Conservation (phyloP, 92 coral and sea anemone genomes). For the Ricordea florida region DNA sequence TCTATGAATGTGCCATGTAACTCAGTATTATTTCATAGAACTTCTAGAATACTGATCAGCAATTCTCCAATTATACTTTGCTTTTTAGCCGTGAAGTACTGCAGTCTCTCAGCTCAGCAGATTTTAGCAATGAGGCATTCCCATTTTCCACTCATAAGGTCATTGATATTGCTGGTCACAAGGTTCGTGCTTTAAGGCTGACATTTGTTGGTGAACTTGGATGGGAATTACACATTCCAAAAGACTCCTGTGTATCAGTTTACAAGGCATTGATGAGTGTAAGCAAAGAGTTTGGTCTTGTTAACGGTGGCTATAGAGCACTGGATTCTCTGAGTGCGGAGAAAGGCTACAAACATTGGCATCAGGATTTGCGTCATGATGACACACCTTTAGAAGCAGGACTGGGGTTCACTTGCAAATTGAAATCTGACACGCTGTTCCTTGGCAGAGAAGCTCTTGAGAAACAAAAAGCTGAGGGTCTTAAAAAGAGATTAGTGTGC, state of each 20-base stretch:
- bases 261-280: constrained; percentile 95
- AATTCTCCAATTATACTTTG: too few species aligned
- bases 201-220: constrained; percentile 99
- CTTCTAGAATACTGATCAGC: too few species aligned
- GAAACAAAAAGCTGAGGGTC: constrained; percentile 87
- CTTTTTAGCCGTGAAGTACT: constrained; percentile 80
- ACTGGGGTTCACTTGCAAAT: constrained; percentile 92
- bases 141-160: constrained; percentile 97
- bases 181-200: constrained; percentile 77
- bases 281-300: constrained; percentile 70
- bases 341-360: constrained; percentile 97
- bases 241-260: constrained; percentile 93
- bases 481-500: constrained; percentile 79
- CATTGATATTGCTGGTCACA: constrained; percentile 83
- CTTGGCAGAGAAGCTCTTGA: constrained; percentile 95
- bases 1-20: too few species aligned
- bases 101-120: constrained; percentile 68
- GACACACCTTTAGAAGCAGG: constrained; percentile 98
- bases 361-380: constrained; percentile 92
- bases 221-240: constrained; percentile 95
- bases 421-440: constrained; percentile 89
- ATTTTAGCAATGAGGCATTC: constrained; percentile 81
- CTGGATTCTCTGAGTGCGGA: constrained; percentile 96
- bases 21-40: too few species aligned
- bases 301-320: constrained; percentile 93